phyloP scores from a whole-genome alignment of 2,888 invertebrate genomes.

The Eristalinus sepulchralis region DNA sequence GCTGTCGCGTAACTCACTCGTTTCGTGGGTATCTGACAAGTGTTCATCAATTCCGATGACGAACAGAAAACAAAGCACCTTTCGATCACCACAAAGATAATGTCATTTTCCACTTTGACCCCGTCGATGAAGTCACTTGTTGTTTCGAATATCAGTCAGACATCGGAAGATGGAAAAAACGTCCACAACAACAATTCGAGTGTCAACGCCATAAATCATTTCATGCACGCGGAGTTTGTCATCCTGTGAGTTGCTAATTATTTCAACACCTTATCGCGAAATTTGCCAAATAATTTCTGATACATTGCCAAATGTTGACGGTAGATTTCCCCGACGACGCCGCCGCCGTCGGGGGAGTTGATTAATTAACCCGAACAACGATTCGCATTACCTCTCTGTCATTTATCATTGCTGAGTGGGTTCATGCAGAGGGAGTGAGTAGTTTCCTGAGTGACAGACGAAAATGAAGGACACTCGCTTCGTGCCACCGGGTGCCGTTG shows the following conservation, averaged over 20 bases:
- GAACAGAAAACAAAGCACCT: not conserved
- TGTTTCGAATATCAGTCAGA: not conserved
- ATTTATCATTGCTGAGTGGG: constrained; percentile 22
- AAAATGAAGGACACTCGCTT: not conserved
- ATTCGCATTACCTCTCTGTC: not conserved
- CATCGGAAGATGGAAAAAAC: not conserved
- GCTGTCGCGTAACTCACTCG: not conserved
- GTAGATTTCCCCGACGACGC: not conserved
- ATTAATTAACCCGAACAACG: constrained; percentile 7
- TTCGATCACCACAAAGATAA: not conserved
- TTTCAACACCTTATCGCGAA: constrained; percentile 11
- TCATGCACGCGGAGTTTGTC: not conserved
- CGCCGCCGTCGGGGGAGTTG: not conserved
- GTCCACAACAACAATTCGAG: not conserved
- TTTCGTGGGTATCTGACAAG: not conserved
- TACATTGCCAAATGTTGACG: not conserved
- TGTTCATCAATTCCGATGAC: not conserved
- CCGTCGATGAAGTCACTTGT: not conserved
- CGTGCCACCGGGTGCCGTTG: not conserved
- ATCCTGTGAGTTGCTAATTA: not conserved
- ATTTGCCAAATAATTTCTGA: constrained; percentile 1
- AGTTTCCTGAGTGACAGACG: not conserved
- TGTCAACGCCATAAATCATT: constrained; percentile 4
- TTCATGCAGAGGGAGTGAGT: not conserved
- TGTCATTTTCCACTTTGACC: not conserved